These are phyloP conservation scores for Suncus etruscus DNA, from an alignment of 2,113 vertebrate species.

Conservation along the genomic window DNA sequence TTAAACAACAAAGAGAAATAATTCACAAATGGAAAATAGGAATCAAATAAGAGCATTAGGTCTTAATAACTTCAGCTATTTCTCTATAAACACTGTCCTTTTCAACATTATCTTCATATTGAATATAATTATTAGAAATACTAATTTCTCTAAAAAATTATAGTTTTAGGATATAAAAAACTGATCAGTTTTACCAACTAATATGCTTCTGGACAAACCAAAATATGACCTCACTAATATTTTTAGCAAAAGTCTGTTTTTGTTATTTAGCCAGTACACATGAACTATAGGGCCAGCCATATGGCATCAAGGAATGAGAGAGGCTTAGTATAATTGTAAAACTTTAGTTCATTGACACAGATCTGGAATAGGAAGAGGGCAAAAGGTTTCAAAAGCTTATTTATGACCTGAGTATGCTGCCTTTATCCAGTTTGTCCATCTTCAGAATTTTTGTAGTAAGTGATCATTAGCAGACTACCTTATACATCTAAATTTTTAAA, in stretches of 20 bases:
- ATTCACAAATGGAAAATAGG: neutral
- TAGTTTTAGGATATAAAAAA: conserved; percentile 52
- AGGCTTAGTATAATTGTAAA: conserved; percentile 52
- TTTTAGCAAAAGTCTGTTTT: conserved; percentile 65
- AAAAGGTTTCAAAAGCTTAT: conserved; percentile 22
- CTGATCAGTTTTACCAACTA: neutral
- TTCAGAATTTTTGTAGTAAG: neutral
- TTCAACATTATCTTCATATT: conserved; percentile 24
- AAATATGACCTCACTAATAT: conserved; percentile 44
- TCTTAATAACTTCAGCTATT: conserved; percentile 49
- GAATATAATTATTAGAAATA: conserved; percentile 28
- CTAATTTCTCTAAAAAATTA: neutral
- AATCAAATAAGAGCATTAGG: conserved; percentile 32
- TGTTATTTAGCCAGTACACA: conserved; percentile 51
- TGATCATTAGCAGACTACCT: neutral
- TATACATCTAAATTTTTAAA: neutral
- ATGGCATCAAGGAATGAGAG: conserved; percentile 47
- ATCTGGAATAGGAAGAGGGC: conserved; percentile 33
- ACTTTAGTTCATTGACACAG: conserved; percentile 29
- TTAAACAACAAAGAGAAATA: conserved; percentile 15
- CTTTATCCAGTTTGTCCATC: neutral
- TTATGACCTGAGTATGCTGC: neutral
- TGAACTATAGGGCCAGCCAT: conserved; percentile 16
- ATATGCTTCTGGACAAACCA: neutral
- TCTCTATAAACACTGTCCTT: neutral